Base-by-base conservation (phyloP, 2,888 invertebrate genomes). In the Tenthredo notha region DNA sequence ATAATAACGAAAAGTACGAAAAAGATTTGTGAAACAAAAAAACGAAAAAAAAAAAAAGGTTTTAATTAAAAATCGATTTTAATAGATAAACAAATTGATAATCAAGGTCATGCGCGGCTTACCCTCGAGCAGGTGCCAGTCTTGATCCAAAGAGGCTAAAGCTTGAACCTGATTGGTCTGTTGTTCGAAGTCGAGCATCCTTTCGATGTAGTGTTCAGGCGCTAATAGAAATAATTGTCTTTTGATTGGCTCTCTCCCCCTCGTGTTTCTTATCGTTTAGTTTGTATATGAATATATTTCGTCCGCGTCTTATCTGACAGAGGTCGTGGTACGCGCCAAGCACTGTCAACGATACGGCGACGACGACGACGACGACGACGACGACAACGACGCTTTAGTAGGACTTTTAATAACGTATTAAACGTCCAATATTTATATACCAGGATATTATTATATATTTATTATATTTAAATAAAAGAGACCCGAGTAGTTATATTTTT, bases 101-200 rank as follows among this genome's bases (percentile, higher is more conserved):
- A 80, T 61, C 58, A 80, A 91, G 90, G 90, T 90, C 91, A 88
- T 90, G 87, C 86, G 85, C 72, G 40, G 43, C 91, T 91, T 87
- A 91, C 91, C 91, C 90, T 90, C 90, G 87, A 91, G 90, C 90
- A 91, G 90, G 89, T 91, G 91, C 90, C 90, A 91, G 89, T 91
- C 89, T 85, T 90, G 90, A 87, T 90, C 89, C 87, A 90, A 89
- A 86, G 90, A 90, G 85, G 90, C 91, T 86, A 90, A 86, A 84
- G 91, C 89, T 86, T 90, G 90, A 85, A 90, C 89, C 88, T 91
- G 91, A 90, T 91, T 91, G 87, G 91, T 89, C 86, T 91, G 91
- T 88, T 91, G 91, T 90, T 91, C 91, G 84, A 90, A 91, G 88
- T 91, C 91, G 89, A 91, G 90, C 91, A 91, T 91, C 87, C 88